A percentile compares a stretch with the other conserved stretches of the same genome.
Evolutionary conservation across 2,797 vertebrate species (phyloP).

Genomic region (Gallinago nigripennis): DNA sequence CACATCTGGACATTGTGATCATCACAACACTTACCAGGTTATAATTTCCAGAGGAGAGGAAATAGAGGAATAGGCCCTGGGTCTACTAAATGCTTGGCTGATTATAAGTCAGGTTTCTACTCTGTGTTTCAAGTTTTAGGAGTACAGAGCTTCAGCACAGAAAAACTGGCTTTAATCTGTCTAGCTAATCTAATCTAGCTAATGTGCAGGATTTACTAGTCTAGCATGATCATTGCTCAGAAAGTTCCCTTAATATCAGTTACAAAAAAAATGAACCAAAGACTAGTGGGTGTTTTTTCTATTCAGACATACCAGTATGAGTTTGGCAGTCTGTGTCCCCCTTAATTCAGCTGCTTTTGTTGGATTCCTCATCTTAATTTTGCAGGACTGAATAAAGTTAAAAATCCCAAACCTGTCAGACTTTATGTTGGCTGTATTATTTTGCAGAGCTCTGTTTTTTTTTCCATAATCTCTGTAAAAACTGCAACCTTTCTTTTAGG

Average conservation of each 20-base stretch:
- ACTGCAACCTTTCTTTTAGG: conserved; percentile 75
- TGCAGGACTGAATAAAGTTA: not conserved
- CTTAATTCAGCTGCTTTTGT: not conserved
- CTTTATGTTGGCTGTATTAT: not conserved
- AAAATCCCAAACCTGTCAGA: not conserved
- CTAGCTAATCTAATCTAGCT: not conserved
- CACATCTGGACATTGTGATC: not conserved
- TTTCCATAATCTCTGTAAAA: not conserved
- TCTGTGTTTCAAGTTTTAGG: not conserved
- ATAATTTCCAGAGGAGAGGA: not conserved
- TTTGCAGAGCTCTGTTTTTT: not conserved
- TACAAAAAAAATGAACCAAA: not conserved
- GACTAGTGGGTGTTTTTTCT: not conserved
- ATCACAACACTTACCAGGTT: not conserved
- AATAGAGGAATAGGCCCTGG: not conserved
- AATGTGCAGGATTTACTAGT: not conserved
- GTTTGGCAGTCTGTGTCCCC: not conserved
- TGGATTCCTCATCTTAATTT: not conserved
- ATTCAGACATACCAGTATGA: not conserved
- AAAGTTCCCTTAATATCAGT: not conserved
- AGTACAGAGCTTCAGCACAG: not conserved
- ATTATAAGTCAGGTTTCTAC: not conserved
- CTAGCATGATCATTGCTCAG: not conserved
- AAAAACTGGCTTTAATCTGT: not conserved
- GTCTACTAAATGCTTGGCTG: not conserved